A percentile compares a stretch with the other conserved stretches of the same genome.
phyloP scores from a whole-genome alignment of 2,797 vertebrate genomes.

The Hippopotamyrus pictus region DNA sequence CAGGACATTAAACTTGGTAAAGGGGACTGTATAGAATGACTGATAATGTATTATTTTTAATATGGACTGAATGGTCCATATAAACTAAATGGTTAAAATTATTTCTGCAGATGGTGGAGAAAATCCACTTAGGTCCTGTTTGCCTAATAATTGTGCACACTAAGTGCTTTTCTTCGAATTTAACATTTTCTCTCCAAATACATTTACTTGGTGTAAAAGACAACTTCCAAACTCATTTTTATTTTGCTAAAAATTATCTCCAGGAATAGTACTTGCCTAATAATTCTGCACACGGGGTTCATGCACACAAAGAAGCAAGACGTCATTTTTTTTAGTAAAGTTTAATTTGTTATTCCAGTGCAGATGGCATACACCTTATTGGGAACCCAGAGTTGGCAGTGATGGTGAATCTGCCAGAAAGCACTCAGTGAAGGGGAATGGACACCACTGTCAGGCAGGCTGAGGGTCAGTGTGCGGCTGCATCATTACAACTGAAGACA shows the following conservation, averaged over 20 bases:
- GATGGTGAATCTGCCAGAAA: background rate
- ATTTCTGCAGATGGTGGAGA: background rate
- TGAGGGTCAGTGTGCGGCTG: background rate
- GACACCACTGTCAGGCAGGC: background rate
- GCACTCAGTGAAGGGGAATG: background rate
- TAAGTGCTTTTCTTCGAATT: background rate
- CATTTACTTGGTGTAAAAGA: background rate
- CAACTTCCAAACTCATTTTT: background rate
- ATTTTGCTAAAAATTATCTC: background rate
- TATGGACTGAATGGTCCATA: background rate
- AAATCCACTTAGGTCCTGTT: background rate
- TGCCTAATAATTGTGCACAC: background rate
- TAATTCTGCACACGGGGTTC: background rate
- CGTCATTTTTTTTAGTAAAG: background rate
- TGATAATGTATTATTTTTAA: background rate
- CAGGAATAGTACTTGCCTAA: background rate
- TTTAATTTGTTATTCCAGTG: constrained; percentile 16
- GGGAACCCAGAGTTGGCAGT: background rate
- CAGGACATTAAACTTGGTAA: background rate
- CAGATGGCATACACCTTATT: constrained; percentile 1
- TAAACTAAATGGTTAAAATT: too few species aligned
- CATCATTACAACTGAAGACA: constrained; percentile 14
- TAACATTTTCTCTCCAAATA: background rate
- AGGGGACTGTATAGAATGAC: background rate
- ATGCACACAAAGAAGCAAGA: background rate